phyloP scores from a whole-genome alignment of 2,888 invertebrate species.

The Plemyria rubiginata region DNA sequence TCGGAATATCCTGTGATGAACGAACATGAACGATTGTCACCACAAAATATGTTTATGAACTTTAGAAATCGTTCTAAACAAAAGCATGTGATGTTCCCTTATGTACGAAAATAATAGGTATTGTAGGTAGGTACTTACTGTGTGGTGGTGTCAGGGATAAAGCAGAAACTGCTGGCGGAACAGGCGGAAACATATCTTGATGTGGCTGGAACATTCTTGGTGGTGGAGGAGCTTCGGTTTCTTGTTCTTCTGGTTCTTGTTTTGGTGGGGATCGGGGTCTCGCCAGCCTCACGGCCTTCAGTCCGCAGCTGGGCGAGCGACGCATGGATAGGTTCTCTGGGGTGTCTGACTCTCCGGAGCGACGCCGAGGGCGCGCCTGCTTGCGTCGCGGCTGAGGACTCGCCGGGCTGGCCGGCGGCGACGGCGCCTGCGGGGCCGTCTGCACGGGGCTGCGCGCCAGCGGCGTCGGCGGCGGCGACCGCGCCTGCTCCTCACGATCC shows the following conservation, averaged over 20 bases:
- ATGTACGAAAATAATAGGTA: neutral
- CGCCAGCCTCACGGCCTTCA: slow-evolving; percentile 74
- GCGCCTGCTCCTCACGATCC: slow-evolving; percentile 75
- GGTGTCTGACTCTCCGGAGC: slow-evolving; percentile 89
- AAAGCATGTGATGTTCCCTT: neutral
- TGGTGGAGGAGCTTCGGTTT: slow-evolving; percentile 83
- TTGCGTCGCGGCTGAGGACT: slow-evolving; percentile 94
- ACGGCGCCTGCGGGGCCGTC: slow-evolving; percentile 73
- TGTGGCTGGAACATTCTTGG: slow-evolving; percentile 83
- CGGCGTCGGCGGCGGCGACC: slow-evolving; percentile 72
- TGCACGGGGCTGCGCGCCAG: slow-evolving; percentile 77
- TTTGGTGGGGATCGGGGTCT: slow-evolving; percentile 73
- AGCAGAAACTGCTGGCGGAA: slow-evolving; percentile 88
- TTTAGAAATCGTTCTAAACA: no score
- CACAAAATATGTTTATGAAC: neutral
- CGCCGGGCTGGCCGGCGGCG: slow-evolving; percentile 85
- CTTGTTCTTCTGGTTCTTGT: slow-evolving; percentile 72
- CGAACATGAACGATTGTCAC: slow-evolving; percentile 2
- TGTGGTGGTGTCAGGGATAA: slow-evolving; percentile 93
- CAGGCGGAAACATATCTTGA: slow-evolving; percentile 89
- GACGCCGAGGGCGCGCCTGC: slow-evolving; percentile 93
- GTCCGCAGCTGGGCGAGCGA: slow-evolving; percentile 74
- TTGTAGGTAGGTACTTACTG: slow-evolving; percentile 88
- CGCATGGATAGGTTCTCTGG: slow-evolving; percentile 87
- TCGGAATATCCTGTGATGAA: slow-evolving; percentile 3